A percentile compares a stretch with the other conserved stretches of the same genome.
Evolutionary conservation across 2,113 vertebrate genomes (phyloP).

Genomic region (Amphilophus citrinellus): DNA sequence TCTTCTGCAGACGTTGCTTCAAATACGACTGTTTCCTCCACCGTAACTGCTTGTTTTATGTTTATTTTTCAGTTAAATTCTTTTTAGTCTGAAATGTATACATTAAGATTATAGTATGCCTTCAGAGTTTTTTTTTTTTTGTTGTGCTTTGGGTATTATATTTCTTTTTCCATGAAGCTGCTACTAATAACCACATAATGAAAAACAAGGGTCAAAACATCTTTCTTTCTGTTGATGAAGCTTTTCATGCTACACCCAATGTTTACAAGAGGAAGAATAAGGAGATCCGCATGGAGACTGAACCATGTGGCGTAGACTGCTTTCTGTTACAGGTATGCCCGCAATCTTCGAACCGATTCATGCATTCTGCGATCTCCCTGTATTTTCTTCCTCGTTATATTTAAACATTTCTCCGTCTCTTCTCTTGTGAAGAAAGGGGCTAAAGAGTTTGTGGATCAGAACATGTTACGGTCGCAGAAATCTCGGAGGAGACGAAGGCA

Average conservation of each 20-base stretch:
- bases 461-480: conserved; percentile 90
- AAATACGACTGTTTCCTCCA: conserved; percentile 99
- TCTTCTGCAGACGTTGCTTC: conserved; percentile 98
- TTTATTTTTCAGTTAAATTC: not conserved
- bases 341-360: not conserved
- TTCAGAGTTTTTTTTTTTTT: not conserved
- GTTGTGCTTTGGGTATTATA: not conserved
- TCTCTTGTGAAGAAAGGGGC: conserved; percentile 91
- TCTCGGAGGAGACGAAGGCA: conserved; percentile 87
- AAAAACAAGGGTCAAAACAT: not conserved
- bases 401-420: not conserved
- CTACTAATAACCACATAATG: not conserved
- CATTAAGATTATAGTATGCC: not conserved
- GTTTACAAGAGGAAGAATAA: conserved; percentile 97
- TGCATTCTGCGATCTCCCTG: not conserved
- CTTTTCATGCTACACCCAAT: conserved; percentile 96
- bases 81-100: not conserved
- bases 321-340: conserved; percentile 92
- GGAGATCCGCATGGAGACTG: conserved; percentile 95
- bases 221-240: conserved; percentile 77
- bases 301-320: conserved; percentile 94
- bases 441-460: conserved; percentile 94
- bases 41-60: conserved; percentile 79
- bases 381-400: not conserved
- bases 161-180: not conserved